phyloP scores from a whole-genome alignment of 2,113 vertebrate species.

The Bambusicola thoracicus region DNA sequence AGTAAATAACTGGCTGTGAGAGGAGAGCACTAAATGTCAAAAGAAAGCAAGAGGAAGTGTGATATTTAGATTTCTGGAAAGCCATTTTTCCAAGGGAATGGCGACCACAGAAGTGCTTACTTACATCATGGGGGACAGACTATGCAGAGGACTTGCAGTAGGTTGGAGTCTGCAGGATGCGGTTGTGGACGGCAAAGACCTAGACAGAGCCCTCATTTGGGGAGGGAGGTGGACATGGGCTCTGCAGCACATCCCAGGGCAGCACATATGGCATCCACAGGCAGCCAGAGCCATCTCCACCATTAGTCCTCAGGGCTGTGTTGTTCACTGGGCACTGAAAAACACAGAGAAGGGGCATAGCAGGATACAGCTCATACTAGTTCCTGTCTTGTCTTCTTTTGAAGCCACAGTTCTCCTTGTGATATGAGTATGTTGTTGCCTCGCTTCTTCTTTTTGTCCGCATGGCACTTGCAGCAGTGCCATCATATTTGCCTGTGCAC shows the following conservation, averaged over 20 bases:
- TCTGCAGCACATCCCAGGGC: not conserved
- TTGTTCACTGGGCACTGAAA: not conserved
- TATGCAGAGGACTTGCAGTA: not conserved
- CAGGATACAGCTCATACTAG: not conserved
- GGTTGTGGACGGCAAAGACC: not conserved
- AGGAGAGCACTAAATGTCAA: not conserved
- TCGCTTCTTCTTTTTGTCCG: not conserved
- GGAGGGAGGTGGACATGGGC: not conserved
- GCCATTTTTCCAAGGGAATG: not conserved
- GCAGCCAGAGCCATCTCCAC: not conserved
- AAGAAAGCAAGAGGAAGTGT: not conserved
- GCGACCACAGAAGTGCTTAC: not conserved
- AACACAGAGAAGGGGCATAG: not conserved
- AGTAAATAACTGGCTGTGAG: not conserved
- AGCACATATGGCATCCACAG: not conserved
- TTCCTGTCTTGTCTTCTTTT: not conserved
- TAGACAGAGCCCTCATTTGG: not conserved
- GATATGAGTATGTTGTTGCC: not conserved
- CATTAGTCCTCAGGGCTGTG: not conserved
- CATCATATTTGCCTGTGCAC: not conserved
- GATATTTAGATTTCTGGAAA: slow-evolving; percentile 1
- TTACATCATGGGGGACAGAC: accelerated
- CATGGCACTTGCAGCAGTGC: not conserved
- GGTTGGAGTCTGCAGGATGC: not conserved
- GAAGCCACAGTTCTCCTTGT: not conserved